phyloP scores from a whole-genome alignment of 2,888 invertebrate species.

The Horisme vitalbata region DNA sequence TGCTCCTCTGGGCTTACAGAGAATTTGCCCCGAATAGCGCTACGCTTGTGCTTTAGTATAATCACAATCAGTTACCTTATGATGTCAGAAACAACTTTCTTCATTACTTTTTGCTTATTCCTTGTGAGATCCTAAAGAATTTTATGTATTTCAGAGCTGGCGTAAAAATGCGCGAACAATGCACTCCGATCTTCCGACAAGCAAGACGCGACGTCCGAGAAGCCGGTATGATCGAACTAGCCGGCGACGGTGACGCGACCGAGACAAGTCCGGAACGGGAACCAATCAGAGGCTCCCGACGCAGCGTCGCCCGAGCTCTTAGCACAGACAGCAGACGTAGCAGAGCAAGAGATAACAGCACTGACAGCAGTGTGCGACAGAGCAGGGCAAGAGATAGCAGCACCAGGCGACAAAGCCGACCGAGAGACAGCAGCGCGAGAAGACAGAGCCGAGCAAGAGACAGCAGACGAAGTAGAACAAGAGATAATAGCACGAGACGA shows the following conservation, averaged over 20 bases:
- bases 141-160: constrained; percentile 91
- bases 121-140: no score
- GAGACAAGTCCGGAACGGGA: constrained; percentile 17
- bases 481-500: neutral
- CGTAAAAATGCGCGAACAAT: constrained; percentile 94
- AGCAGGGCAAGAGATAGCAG: neutral
- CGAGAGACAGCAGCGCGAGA: neutral
- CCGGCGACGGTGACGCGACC: constrained; percentile 43
- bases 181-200: constrained; percentile 89
- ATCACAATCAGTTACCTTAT: no score
- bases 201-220: constrained; percentile 88
- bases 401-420: no score
- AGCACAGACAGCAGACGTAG: neutral
- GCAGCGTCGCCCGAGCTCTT: constrained; percentile 19
- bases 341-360: neutral
- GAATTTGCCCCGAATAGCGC: no score
- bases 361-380: neutral
- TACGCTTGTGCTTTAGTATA: no score
- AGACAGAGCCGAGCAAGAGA: neutral
- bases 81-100: no score
- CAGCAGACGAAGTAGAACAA: neutral
- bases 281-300: constrained; percentile 8
- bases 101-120: no score
- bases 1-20: no score
- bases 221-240: constrained; percentile 79